A percentile compares a stretch with the other conserved stretches of the same genome.
Evolutionary conservation across 2,888 invertebrate genomes (phyloP).

Genomic region (Tetropium fuscum): DNA sequence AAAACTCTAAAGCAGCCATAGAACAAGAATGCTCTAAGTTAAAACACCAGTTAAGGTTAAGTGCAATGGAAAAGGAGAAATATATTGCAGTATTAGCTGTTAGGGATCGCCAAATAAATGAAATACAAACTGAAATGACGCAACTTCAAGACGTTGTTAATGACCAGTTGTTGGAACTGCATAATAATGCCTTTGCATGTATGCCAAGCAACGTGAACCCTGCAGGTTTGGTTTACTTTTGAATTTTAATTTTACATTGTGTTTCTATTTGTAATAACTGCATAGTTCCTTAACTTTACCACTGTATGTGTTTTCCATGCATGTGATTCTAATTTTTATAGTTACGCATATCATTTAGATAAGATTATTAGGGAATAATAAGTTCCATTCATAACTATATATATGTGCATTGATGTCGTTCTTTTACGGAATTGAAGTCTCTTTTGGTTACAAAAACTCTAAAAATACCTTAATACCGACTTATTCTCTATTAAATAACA

Average conservation of each 20-base stretch:
- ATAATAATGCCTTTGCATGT: constrained; percentile 40
- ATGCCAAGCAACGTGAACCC: constrained; percentile 24
- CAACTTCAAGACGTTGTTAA: constrained; percentile 63
- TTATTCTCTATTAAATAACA: too few species aligned
- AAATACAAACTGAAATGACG: constrained; percentile 62
- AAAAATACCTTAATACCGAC: too few species aligned
- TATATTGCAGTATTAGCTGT: constrained; percentile 60
- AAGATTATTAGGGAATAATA: too few species aligned
- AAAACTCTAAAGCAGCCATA: constrained; percentile 51
- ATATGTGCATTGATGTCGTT: too few species aligned
- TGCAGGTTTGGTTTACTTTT: constrained; percentile 1
- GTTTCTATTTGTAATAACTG: too few species aligned
- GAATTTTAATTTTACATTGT: not conserved
- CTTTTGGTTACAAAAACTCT: too few species aligned
- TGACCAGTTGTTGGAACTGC: constrained; percentile 56
- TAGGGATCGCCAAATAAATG: constrained; percentile 62
- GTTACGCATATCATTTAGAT: too few species aligned
- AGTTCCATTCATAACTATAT: too few species aligned
- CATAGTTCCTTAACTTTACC: not conserved
- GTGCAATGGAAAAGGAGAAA: constrained; percentile 62
- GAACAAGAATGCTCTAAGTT: constrained; percentile 55
- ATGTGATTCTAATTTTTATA: too few species aligned
- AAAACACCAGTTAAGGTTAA: constrained; percentile 58
- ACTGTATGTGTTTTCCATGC: too few species aligned
- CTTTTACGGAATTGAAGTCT: too few species aligned